phyloP scores from a whole-genome alignment of 2,113 vertebrate species.

The Festucalex cinctus region DNA sequence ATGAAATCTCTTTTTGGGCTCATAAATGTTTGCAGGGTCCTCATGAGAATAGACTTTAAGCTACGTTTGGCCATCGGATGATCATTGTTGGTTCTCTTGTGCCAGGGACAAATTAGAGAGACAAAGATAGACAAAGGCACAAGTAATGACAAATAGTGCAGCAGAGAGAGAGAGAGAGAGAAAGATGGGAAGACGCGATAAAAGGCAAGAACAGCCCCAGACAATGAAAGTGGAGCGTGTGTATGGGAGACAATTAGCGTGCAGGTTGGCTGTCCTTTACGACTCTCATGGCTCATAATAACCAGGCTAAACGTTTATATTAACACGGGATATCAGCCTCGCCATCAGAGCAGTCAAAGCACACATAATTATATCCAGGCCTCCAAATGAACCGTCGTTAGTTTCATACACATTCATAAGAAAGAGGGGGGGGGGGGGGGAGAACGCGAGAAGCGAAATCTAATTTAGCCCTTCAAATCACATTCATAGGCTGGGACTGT shows the following conservation, averaged over 20 bases:
- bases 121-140: constrained; percentile 44
- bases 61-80: background rate
- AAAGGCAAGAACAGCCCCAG: constrained; percentile 39
- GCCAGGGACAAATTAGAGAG: constrained; percentile 37
- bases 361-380: constrained; percentile 75
- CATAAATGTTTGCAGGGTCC: background rate
- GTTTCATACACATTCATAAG: constrained; percentile 68
- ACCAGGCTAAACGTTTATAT: constrained; percentile 77
- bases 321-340: constrained; percentile 75
- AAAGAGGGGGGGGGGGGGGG: constrained; percentile 16
- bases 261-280: constrained; percentile 67
- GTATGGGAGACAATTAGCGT: constrained; percentile 62
- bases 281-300: constrained; percentile 72
- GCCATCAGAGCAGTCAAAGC: constrained; percentile 72
- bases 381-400: constrained; percentile 77
- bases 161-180: constrained; percentile 18
- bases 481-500: constrained; percentile 83
- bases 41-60: background rate
- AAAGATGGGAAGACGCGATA: constrained; percentile 28
- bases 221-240: constrained; percentile 47
- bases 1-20: background rate
- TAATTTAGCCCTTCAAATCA: constrained; percentile 80
- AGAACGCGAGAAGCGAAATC: constrained; percentile 68
- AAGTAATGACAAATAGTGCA: constrained; percentile 47
- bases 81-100: constrained; percentile 41